Conservation (phyloP, 2,888 invertebrate species). For the Arctia plantaginis region DNA sequence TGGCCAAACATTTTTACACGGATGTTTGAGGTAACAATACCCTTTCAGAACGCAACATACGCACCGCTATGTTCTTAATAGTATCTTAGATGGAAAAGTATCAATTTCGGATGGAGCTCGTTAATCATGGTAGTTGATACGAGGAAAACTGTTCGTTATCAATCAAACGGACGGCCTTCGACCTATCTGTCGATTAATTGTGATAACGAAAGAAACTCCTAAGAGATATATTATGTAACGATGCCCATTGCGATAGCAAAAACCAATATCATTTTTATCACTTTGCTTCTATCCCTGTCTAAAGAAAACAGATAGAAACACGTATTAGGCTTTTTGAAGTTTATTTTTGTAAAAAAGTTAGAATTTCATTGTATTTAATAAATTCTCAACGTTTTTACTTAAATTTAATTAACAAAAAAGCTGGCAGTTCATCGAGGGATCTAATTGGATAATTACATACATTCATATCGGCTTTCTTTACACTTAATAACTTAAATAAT, state of each 20-base stretch:
- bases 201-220: conserved; percentile 26
- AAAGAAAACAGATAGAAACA: neutral
- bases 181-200: conserved; percentile 45
- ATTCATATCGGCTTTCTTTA: neutral
- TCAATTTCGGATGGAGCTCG: conserved; percentile 40
- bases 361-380: neutral
- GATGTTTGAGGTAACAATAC: conserved; percentile 10
- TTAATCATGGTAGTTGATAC: conserved; percentile 47
- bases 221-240: conserved; percentile 1
- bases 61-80: conserved; percentile 26
- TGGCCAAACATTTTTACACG: neutral
- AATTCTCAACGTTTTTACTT: neutral
- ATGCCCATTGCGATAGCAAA: neutral
- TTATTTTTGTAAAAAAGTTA: neutral
- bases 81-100: conserved; percentile 34
- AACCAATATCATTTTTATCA: neutral
- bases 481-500: neutral
- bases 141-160: conserved; percentile 41
- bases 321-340: neutral
- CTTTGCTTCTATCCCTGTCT: neutral
- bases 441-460: neutral
- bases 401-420: neutral
- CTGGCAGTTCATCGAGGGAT: neutral
- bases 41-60: conserved; percentile 20
- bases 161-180: conserved; percentile 36